Conservation (phyloP, 2,888 invertebrate species). For the Tetragonisca angustula region DNA sequence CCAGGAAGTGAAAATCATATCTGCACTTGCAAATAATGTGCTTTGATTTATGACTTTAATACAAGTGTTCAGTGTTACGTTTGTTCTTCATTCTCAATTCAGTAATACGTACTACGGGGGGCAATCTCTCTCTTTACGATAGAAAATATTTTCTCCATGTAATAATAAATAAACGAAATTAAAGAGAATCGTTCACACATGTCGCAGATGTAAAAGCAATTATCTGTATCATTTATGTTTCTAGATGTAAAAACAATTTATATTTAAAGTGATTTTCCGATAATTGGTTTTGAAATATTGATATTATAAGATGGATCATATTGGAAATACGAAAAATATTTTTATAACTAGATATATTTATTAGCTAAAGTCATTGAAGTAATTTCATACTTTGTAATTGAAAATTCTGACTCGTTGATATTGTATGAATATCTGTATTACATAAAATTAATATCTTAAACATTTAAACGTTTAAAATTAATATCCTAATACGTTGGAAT, state of each 20-base stretch:
- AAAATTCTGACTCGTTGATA: neutral
- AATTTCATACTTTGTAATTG: conserved; percentile 1
- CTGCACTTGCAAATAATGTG: neutral
- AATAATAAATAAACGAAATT: neutral
- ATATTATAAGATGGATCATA: neutral
- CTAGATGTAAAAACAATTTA: too few relatives aligned
- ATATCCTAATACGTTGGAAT: neutral
- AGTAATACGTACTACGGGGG: neutral
- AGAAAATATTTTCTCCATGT: neutral
- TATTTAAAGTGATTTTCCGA: neutral
- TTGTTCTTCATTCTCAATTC: neutral
- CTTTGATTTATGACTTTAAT: neutral
- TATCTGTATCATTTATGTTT: too few relatives aligned
- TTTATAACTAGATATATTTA: neutral
- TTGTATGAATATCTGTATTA: neutral
- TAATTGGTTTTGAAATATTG: neutral
- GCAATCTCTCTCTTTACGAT: too few relatives aligned
- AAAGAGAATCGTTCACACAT: neutral
- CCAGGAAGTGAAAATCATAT: conserved; percentile 28
- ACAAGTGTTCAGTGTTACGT: neutral
- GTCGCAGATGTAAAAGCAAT: neutral
- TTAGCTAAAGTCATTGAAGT: conserved; percentile 12
- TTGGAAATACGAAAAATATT: neutral
- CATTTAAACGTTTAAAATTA: too few relatives aligned
- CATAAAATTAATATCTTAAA: neutral